Conservation (phyloP, 23 tunicate species). For the Trididemnum clinides region DNA sequence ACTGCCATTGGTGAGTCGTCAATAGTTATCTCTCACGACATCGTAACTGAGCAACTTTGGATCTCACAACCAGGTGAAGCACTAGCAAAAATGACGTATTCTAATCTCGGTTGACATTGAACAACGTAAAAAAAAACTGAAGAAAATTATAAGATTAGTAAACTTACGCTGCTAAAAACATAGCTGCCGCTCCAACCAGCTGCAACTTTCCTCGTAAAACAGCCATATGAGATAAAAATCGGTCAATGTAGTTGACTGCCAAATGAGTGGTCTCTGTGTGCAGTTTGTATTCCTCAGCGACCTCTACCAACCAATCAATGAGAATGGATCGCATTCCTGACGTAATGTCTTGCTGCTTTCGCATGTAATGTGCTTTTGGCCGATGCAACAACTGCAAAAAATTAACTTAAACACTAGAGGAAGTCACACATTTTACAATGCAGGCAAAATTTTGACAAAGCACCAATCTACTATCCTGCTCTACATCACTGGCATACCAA, state of each 20-base stretch:
- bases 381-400: conserved; percentile 56
- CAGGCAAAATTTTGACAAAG: too few relatives aligned
- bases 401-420: too few relatives aligned
- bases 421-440: too few relatives aligned
- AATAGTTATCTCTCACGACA: too few relatives aligned
- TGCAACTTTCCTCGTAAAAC: conserved; percentile 91
- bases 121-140: too few relatives aligned
- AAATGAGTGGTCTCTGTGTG: conserved; percentile 83
- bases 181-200: conserved; percentile 97
- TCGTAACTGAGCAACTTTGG: too few relatives aligned
- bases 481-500: too few relatives aligned
- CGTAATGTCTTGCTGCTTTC: conserved; percentile 96
- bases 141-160: background rate
- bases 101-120: too few relatives aligned
- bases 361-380: conserved; percentile 89
- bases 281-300: conserved; percentile 92
- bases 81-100: too few relatives aligned
- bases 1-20: too few relatives aligned
- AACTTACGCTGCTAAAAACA: conserved; percentile 96
- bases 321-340: conserved; percentile 85
- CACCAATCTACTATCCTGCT: too few relatives aligned
- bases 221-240: conserved; percentile 91
- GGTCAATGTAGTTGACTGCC: conserved; percentile 99
- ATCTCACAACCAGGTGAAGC: too few relatives aligned
- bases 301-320: conserved; percentile 95